Conservation (phyloP, 2,888 invertebrate species). For the Apodemia duryi region DNA sequence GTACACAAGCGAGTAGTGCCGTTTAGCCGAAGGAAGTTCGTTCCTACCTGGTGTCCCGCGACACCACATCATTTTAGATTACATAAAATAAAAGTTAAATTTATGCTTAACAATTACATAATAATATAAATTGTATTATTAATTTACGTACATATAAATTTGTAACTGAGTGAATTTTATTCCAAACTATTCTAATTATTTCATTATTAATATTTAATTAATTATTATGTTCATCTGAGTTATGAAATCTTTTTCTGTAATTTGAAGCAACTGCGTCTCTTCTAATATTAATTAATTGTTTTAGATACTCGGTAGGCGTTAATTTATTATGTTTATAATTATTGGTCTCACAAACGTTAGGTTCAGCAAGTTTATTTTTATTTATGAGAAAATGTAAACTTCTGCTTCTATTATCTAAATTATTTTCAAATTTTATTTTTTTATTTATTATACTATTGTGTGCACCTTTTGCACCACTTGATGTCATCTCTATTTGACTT, state of each 20-base stretch:
- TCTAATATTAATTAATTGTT: constrained; percentile 77
- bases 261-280: constrained; percentile 71
- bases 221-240: background rate
- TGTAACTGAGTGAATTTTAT: too few species aligned
- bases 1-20: too few species aligned
- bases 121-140: too few species aligned
- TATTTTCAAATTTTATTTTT: background rate
- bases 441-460: background rate
- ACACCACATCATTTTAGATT: too few species aligned
- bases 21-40: too few species aligned
- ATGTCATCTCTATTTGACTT: background rate
- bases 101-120: too few species aligned
- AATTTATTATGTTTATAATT: constrained; percentile 19
- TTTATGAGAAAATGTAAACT: background rate
- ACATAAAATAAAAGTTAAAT: too few species aligned
- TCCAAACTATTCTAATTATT: too few species aligned
- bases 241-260: background rate
- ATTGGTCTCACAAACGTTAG: background rate
- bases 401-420: background rate
- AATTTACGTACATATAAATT: too few species aligned
- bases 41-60: too few species aligned
- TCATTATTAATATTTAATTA: too few species aligned
- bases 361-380: background rate
- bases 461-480: background rate
- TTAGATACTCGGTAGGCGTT: constrained; percentile 77